Percentiles rank a stretch among this genome's conserved stretches.
Evolutionary conservation across 2,113 vertebrate genomes (phyloP).

Genomic region (Thermophis baileyi): DNA sequence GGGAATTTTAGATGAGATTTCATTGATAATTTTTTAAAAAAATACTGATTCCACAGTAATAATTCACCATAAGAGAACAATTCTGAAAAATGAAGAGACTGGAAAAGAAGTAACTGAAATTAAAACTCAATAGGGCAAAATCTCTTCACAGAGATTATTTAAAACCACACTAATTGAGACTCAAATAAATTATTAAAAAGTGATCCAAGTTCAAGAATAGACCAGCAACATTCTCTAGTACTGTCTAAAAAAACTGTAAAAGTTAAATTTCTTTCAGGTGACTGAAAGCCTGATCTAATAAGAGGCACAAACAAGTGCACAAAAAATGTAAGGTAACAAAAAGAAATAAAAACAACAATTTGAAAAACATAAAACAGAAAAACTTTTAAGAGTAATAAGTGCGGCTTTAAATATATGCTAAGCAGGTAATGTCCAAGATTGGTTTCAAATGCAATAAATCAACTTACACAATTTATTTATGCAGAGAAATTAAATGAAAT

Average conservation of each 20-base stretch:
- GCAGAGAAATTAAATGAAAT: not conserved
- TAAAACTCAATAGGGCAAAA: not conserved
- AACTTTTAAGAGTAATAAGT: not conserved
- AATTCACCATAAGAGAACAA: not conserved
- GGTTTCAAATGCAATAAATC: too few species aligned
- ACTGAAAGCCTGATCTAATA: too few species aligned
- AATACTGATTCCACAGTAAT: not conserved
- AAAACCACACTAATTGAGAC: not conserved
- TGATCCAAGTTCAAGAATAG: not conserved
- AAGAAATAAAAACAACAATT: not conserved
- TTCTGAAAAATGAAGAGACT: not conserved
- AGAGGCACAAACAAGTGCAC: not conserved
- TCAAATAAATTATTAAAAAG: not conserved
- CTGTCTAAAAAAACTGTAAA: not conserved
- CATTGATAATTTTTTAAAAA: not conserved
- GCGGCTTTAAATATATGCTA: not conserved
- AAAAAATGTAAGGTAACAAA: not conserved
- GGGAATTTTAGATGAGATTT: not conserved
- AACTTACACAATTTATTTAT: not conserved
- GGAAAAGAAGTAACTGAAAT: not conserved
- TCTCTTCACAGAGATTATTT: not conserved
- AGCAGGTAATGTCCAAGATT: not conserved
- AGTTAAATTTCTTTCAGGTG: not conserved
- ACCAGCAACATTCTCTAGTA: not conserved
- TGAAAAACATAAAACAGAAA: not conserved